phyloP scores from a whole-genome alignment of 2,113 vertebrate species.

The Xiphias gladius region DNA sequence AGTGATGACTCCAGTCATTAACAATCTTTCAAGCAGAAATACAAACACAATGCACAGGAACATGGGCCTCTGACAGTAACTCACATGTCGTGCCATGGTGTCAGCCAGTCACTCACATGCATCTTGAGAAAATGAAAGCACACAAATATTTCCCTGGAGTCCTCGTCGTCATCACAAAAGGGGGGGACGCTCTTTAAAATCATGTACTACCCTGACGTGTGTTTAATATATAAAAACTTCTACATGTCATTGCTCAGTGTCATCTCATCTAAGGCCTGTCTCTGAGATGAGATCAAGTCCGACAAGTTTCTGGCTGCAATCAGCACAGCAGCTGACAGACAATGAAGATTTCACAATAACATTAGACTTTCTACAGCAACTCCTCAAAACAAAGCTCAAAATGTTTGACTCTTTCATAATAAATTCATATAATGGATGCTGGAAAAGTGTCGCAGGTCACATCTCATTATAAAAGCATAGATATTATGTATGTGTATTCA shows the following conservation, averaged over 20 bases:
- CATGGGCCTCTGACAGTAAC: background rate
- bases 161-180: background rate
- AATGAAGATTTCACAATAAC: background rate
- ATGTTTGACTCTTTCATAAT: background rate
- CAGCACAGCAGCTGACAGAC: no score
- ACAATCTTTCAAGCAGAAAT: constrained; percentile 51
- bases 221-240: background rate
- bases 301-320: constrained; percentile 36
- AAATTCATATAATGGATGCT: background rate
- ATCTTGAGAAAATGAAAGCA: constrained; percentile 8
- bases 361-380: background rate
- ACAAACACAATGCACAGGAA: constrained; percentile 49
- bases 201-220: background rate
- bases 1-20: constrained; percentile 5
- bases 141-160: constrained; percentile 2
- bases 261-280: background rate
- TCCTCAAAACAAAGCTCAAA: background rate
- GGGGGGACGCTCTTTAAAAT: constrained; percentile 30
- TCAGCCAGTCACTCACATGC: constrained; percentile 32
- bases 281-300: constrained; percentile 33
- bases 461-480: no score
- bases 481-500: no score
- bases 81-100: background rate
- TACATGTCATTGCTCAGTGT: background rate
- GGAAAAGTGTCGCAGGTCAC: no score